phyloP scores from a whole-genome alignment of 2,888 invertebrate genomes.

The Limnephilus auricula region DNA sequence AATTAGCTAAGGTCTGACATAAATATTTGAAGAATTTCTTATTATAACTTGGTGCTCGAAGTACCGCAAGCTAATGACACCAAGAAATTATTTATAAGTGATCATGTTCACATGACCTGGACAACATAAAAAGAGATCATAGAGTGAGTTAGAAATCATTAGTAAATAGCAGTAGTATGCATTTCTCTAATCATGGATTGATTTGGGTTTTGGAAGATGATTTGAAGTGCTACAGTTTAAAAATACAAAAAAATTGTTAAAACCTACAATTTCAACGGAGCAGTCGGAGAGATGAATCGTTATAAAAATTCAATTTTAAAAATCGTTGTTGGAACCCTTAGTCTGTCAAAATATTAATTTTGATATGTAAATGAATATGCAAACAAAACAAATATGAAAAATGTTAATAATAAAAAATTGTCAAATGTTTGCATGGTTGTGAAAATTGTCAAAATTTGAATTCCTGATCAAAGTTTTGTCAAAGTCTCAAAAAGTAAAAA shows the following conservation, averaged over 20 bases:
- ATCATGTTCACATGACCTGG: not conserved
- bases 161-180: not conserved
- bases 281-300: too few relatives aligned
- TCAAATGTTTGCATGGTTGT: too few relatives aligned
- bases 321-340: too few relatives aligned
- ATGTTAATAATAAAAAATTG: too few relatives aligned
- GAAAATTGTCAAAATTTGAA: too few relatives aligned
- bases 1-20: conserved; percentile 8
- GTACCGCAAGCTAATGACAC: not conserved
- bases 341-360: too few relatives aligned
- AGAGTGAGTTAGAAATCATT: not conserved
- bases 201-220: not conserved
- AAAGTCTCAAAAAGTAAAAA: too few relatives aligned
- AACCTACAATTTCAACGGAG: too few relatives aligned
- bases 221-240: not conserved
- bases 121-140: not conserved
- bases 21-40: conserved; percentile 9
- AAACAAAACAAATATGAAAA: too few relatives aligned
- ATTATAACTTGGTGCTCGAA: not conserved
- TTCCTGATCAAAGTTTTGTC: too few relatives aligned
- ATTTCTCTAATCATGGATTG: not conserved
- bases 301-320: too few relatives aligned
- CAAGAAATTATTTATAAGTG: not conserved
- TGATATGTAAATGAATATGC: too few relatives aligned
- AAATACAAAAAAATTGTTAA: not conserved